phyloP scores from a whole-genome alignment of 2,797 vertebrate species.

The Hypotaenidia philippensis region DNA sequence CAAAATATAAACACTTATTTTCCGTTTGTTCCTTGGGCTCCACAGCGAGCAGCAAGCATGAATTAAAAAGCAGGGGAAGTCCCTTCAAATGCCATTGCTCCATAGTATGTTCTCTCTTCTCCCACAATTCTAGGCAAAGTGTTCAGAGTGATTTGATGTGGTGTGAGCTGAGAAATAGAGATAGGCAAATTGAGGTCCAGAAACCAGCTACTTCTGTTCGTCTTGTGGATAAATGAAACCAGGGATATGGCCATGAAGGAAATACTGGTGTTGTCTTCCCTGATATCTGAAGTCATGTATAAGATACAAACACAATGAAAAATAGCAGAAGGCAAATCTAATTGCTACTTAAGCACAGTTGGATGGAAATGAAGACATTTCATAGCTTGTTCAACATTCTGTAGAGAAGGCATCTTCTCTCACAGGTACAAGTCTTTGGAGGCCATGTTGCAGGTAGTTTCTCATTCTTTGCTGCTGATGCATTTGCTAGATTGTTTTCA shows the following conservation, averaged over 20 bases:
- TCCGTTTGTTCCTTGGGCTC: background rate
- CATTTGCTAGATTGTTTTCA: background rate
- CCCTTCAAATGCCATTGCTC: background rate
- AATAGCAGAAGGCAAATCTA: conserved; percentile 13
- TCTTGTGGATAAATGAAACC: conserved; percentile 4
- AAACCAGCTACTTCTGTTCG: background rate
- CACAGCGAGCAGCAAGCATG: background rate
- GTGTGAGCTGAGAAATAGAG: background rate
- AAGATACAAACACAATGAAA: background rate
- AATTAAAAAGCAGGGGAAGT: background rate
- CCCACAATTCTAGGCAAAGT: background rate
- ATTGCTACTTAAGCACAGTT: background rate
- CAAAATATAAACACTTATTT: background rate
- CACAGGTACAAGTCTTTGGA: background rate
- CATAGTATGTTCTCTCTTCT: background rate
- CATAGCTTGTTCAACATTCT: background rate
- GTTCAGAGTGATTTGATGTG: background rate
- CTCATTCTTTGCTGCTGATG: background rate
- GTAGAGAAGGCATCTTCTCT: background rate
- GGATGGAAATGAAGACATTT: background rate
- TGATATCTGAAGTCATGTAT: background rate
- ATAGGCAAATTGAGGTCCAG: conserved; percentile 12
- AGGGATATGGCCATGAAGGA: background rate
- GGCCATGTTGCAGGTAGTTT: background rate
- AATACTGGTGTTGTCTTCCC: background rate